Evolutionary conservation across 2,888 invertebrate species (phyloP), one percentile per base, ranked within the genome.

Genomic region (Cylloceria caligata): DNA sequence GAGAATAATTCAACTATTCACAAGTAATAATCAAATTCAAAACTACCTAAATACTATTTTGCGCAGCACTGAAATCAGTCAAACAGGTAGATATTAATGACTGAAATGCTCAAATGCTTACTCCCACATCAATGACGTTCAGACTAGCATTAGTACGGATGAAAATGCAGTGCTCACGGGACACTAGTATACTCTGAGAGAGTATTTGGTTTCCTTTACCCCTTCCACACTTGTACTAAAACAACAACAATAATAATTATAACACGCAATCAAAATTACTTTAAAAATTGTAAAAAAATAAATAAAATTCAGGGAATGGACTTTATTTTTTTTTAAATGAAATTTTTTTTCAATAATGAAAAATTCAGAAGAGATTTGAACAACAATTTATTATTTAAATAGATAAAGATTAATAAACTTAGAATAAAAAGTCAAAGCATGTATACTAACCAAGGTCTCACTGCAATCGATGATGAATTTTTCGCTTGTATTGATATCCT

Each of bases 141-240:
- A 91, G 67, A 11, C 82, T 87, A 30, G 84, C 67, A 6, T 73
- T 55, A 0, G 69, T 39, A 16, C 78, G 83, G 11, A 87, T 71
- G 73, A 91, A 91, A 7, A 87, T 69, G 45, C 92, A 92, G 64
- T 92, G 92, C 13, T 84, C 80, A 3, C 92, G 85, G 0, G 92
- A 92, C 1, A 90, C 90, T 1, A 86, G 64, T 52, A 89, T 68
- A 80, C 90, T 89, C 0, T 78, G 39, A 27, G 91, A 89, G 3
- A 88, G 16, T 21, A 92, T 87, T 21, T 88, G 62, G 80, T 88
- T 91, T 0, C 86, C 87, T 24, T 80, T 87, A 3, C 83, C 87
- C 79, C 92, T 86, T 19, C 92, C 92, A 67, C 91, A 90, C 0
- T 79, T 83, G 47, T 89, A 89, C 92, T 92, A 71, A 24, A 89